A percentile compares a stretch with the other conserved stretches of the same genome.
These are phyloP conservation scores for Calcarius lapponicus DNA, from an alignment of 2,797 vertebrate species.

Conservation along the genomic window DNA sequence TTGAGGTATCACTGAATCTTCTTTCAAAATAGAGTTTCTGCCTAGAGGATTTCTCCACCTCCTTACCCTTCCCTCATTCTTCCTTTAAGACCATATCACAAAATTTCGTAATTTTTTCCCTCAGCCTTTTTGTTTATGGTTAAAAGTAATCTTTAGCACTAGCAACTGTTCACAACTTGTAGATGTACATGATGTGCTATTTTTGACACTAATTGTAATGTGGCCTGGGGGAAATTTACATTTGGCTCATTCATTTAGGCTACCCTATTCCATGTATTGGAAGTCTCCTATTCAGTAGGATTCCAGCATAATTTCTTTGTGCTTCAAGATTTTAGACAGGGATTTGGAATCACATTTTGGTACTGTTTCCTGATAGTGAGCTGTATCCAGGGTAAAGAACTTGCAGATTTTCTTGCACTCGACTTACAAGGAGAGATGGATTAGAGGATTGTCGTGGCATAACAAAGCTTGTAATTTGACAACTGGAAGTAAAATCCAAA, in stretches of 20 bases:
- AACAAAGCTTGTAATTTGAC: not conserved
- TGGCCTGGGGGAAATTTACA: not conserved
- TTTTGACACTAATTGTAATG: accelerated
- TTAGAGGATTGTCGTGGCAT: not conserved
- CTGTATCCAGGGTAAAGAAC: not conserved
- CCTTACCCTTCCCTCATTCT: not conserved
- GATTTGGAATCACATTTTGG: not conserved
- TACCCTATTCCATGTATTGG: too few relatives aligned
- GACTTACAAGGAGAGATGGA: not conserved
- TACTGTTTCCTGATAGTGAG: not conserved
- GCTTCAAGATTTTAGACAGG: not conserved
- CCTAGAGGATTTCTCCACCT: not conserved
- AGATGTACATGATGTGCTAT: accelerated
- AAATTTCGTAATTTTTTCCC: not conserved
- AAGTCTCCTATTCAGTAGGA: not conserved
- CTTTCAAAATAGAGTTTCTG: not conserved
- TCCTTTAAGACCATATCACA: not conserved
- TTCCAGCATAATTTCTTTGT: not conserved
- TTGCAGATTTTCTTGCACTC: not conserved
- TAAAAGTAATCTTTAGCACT: not conserved
- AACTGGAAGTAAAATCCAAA: not conserved
- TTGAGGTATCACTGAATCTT: not conserved
- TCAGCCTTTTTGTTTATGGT: not conserved
- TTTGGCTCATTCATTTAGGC: not conserved
- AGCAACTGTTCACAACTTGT: not conserved